These are phyloP conservation scores for Podarcis muralis DNA, from an alignment of 2,113 vertebrate species.

Conservation along the genomic window DNA sequence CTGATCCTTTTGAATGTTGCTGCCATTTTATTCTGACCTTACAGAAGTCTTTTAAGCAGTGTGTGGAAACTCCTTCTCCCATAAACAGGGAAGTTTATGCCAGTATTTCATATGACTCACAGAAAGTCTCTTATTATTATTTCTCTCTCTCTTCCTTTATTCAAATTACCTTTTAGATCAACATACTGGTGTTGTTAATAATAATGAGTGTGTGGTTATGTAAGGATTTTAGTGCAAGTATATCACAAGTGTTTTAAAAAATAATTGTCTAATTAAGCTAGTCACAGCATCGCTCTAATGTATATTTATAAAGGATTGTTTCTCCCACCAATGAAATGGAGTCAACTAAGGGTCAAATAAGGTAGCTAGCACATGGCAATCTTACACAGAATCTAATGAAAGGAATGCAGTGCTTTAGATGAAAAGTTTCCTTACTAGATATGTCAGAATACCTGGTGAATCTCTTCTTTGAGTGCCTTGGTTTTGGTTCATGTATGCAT, in stretches of 20 bases:
- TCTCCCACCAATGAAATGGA: not conserved
- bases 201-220: conserved; percentile 48
- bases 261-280: conserved; percentile 49
- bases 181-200: conserved; percentile 38
- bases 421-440: not conserved
- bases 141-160: conserved; percentile 36
- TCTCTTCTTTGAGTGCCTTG: not conserved
- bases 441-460: not conserved
- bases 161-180: conserved; percentile 51
- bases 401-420: not conserved
- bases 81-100: conserved; percentile 18
- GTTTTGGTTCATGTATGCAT: not conserved
- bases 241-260: conserved; percentile 34
- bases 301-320: not conserved
- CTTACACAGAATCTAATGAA: not conserved
- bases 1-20: not conserved
- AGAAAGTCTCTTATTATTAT: not conserved
- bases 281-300: conserved; percentile 41
- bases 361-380: conserved; percentile 3
- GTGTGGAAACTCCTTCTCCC: conserved; percentile 21
- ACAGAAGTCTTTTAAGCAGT: conserved; percentile 19
- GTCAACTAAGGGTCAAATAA: conserved; percentile 41
- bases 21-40: conserved; percentile 18
- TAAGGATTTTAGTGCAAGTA: conserved; percentile 46
- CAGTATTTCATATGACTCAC: not conserved